Base-by-base conservation (phyloP, 2,113 vertebrate species). In the Leptosomus discolor region DNA sequence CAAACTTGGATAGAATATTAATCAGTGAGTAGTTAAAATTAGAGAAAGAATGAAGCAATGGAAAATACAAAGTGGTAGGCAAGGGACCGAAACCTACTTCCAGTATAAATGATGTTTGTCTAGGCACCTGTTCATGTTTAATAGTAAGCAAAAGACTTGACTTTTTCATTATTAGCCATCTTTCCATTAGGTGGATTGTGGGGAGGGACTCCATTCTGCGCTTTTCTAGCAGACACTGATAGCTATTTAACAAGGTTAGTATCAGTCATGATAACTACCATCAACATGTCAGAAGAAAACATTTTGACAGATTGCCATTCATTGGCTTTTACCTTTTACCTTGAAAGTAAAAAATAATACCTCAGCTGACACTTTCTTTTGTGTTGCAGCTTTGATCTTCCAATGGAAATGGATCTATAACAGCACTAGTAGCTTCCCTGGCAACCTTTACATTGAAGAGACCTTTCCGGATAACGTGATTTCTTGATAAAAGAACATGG, bases 351-450 rank as follows among this genome's bases (percentile, higher is more conserved):
- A 61, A 83, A 50, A 57, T 92, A 94, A 69, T 53, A 5, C 30
- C 91, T 91, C 60, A 71, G 46, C 64, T 86, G 76, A 78, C 67
- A 63, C 51, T 78, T 79, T 53, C 70, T 97, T 90, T 97, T 45
- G 83, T 83, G 78, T 67, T 65, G 22, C 45, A 73, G 32, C 93
- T 94, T 96, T 97, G 83, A 95, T 95, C 80, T 75, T 81, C 39
- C 56, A n/a, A 2, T 37, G 43, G 83, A 95, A 91, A 91, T 81
- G 54, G 68, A 71, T 68, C 57, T 71, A 14, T 89, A 95, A 94
- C 48, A 81, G 30, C 56, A 56, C 34, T 29, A 24, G 73, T 54
- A 69, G 9, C 56, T 87, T 64, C 60, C 5, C n/a, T 56, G 71
- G 16, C 45, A 36, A 56, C 36, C 51, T 84, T 75, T 84, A 54